Percentiles rank a stretch among this genome's conserved stretches.
These are phyloP conservation scores for Bemisia tabaci DNA, from an alignment of 1,140 invertebrate species.

Conservation along the genomic window DNA sequence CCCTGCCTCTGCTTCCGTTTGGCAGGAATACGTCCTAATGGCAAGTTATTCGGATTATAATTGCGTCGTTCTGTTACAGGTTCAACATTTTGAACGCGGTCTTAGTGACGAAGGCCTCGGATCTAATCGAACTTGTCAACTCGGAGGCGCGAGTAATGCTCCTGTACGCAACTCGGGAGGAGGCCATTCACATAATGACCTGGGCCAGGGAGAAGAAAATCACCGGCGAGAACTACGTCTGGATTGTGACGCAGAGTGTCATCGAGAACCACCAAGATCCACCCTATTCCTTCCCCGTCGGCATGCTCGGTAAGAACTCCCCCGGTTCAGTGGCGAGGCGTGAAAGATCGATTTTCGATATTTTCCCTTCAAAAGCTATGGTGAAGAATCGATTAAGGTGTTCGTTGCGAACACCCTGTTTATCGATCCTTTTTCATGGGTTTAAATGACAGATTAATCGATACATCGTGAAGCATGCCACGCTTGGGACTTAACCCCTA, in stretches of 20 bases:
- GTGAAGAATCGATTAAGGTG: neutral
- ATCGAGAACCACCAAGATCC: conserved; percentile 55
- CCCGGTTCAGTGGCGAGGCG: neutral
- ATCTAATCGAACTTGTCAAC: conserved; percentile 62
- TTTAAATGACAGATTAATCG: too few species aligned
- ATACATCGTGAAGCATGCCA: too few species aligned
- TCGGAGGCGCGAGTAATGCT: conserved; percentile 88
- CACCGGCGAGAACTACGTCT: conserved; percentile 88
- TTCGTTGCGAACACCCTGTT: neutral
- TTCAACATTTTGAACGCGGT: conserved; percentile 75
- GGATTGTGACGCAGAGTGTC: conserved; percentile 92
- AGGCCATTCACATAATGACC: conserved; percentile 70
- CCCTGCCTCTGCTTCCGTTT: too few species aligned
- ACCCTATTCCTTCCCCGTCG: conserved; percentile 54
- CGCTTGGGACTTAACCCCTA: too few species aligned
- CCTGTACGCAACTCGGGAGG: conserved; percentile 75
- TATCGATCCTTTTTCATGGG: neutral
- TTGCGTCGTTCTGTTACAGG: too few species aligned
- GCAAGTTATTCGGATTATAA: too few species aligned
- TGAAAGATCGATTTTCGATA: neutral
- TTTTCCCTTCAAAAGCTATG: neutral
- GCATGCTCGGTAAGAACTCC: conserved; percentile 71
- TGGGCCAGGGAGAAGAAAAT: conserved; percentile 69
- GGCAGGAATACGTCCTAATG: too few species aligned
- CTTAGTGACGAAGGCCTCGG: conserved; percentile 51